Conservation (phyloP, 2,113 vertebrate species). For the Ameiurus melas region DNA sequence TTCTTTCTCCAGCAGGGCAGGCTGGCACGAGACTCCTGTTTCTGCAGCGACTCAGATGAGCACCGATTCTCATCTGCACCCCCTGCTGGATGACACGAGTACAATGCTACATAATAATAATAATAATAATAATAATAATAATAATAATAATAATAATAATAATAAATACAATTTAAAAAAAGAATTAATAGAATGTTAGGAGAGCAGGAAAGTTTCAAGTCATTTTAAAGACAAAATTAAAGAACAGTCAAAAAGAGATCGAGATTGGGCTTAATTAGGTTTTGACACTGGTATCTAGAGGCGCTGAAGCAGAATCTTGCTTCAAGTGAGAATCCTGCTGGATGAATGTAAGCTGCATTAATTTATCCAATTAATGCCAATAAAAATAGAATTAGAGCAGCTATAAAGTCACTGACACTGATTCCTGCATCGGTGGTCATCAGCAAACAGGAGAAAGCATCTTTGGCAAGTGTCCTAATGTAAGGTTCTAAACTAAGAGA, state of each 20-base stretch:
- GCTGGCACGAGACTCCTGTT: conserved; percentile 12
- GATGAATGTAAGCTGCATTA: not conserved
- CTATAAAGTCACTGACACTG: not conserved
- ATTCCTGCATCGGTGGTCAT: not conserved
- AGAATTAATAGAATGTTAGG: not conserved
- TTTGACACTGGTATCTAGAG: too few relatives aligned
- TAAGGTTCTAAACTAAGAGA: not conserved
- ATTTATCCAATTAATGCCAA: not conserved
- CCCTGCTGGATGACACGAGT: not conserved
- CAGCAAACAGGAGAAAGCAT: not conserved
- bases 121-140: not conserved
- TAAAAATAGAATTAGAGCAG: not conserved
- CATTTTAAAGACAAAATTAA: not conserved
- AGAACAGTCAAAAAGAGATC: not conserved
- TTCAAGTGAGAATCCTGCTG: too few relatives aligned
- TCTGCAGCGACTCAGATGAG: conserved; percentile 52
- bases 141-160: too few relatives aligned
- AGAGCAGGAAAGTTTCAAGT: not conserved
- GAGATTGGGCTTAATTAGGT: not conserved
- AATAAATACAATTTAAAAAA: too few relatives aligned
- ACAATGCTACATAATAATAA: not conserved
- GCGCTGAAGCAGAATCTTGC: too few relatives aligned
- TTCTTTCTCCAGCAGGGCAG: not conserved
- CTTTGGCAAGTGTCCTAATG: not conserved
- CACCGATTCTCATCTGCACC: conserved; percentile 56